Percentiles rank a stretch among this genome's conserved stretches.
Conservation (phyloP, 2,113 vertebrate species). For the Myxocyprinus asiaticus region DNA sequence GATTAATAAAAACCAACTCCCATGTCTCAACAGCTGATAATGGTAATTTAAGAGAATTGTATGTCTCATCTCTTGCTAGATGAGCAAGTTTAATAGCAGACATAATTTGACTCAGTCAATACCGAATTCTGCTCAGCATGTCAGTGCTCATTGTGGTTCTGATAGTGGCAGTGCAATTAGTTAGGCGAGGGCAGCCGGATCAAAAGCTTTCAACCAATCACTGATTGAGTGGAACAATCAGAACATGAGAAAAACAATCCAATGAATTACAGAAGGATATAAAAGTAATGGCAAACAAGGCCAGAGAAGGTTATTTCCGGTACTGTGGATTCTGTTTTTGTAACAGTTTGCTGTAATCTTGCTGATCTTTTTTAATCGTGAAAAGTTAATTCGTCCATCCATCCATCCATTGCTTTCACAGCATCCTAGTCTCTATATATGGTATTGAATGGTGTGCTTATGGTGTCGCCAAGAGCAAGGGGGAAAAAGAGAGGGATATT, state of each 20-base stretch:
- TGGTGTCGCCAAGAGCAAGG: too few species aligned
- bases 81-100: constrained; percentile 24
- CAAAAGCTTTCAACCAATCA: constrained; percentile 46
- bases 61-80: constrained; percentile 12
- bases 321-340: neutral
- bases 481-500: too few species aligned
- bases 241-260: constrained; percentile 12
- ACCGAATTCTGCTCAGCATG: constrained; percentile 12
- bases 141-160: constrained; percentile 34
- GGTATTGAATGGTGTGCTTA: too few species aligned
- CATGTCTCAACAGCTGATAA: constrained; percentile 13
- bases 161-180: constrained; percentile 38
- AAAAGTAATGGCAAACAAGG: constrained; percentile 16
- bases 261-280: constrained; percentile 40
- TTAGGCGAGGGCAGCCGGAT: constrained; percentile 34
- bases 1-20: neutral
- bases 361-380: neutral
- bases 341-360: neutral
- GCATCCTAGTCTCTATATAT: too few species aligned
- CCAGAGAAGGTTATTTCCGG: constrained; percentile 11
- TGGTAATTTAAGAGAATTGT: neutral
- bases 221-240: constrained; percentile 36
- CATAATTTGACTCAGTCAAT: constrained; percentile 25
- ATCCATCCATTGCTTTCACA: too few species aligned
- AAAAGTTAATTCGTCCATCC: neutral